phyloP scores from a whole-genome alignment of 2,888 invertebrate species.

The Apamea anceps region DNA sequence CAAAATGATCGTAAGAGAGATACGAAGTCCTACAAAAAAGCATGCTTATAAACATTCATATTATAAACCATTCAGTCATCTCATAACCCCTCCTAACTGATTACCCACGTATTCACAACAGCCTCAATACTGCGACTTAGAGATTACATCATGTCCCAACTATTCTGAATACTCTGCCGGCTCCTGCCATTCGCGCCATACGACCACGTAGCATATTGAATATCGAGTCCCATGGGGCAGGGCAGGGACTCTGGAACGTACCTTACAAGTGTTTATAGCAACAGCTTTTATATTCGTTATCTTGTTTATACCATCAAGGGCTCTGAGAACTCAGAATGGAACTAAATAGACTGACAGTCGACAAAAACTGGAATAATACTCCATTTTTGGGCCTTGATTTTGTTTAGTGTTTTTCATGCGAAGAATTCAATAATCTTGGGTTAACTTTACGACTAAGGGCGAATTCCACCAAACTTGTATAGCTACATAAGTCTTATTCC shows the following conservation, averaged over 20 bases:
- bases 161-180: constrained; percentile 7
- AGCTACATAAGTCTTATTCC: neutral
- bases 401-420: neutral
- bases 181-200: constrained; percentile 18
- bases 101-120: constrained; percentile 4
- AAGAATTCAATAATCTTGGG: constrained; percentile 13
- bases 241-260: constrained; percentile 1
- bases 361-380: neutral
- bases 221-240: constrained; percentile 17
- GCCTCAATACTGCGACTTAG: neutral
- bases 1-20: neutral
- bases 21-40: neutral
- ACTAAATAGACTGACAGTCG: constrained; percentile 17
- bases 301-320: constrained; percentile 39
- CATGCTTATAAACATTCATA: neutral
- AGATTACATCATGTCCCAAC: constrained; percentile 31
- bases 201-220: constrained; percentile 62
- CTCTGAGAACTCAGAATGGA: constrained; percentile 27
- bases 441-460: constrained; percentile 21
- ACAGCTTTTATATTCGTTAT: constrained; percentile 38
- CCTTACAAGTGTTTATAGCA: constrained; percentile 43
- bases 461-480: neutral
- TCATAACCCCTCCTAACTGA: neutral
- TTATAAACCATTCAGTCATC: neutral
- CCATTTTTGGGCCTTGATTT: neutral